Percentiles rank a stretch among this genome's conserved stretches.
These are phyloP conservation scores for Germaria angustata DNA, from an alignment of 2,888 invertebrate genomes.

Conservation along the genomic window DNA sequence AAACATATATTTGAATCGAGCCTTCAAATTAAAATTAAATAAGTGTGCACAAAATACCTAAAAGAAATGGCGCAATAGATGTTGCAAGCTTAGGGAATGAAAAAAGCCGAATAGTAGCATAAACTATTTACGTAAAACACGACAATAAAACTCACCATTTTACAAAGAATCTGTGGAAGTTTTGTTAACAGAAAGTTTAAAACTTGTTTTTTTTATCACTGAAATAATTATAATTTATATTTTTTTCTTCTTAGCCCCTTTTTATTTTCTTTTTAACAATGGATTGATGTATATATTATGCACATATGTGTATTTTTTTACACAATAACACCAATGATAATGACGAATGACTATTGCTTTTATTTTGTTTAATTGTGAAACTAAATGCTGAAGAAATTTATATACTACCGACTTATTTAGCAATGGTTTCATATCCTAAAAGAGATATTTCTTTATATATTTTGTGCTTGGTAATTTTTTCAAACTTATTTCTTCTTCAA, in stretches of 20 bases:
- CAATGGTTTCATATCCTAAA: background rate
- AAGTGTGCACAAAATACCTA: too few species aligned
- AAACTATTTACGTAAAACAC: constrained; percentile 52
- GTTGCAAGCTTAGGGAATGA: background rate
- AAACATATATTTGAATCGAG: too few species aligned
- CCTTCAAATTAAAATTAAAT: too few species aligned
- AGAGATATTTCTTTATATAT: background rate
- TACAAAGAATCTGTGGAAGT: background rate
- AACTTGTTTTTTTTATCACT: constrained; percentile 29
- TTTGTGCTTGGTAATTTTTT: background rate
- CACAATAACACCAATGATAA: background rate
- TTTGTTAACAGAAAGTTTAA: background rate
- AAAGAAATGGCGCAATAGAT: constrained; percentile 24
- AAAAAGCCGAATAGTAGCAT: background rate
- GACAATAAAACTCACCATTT: constrained; percentile 48
- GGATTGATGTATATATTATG: too few species aligned
- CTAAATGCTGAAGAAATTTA: background rate
- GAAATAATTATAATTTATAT: background rate
- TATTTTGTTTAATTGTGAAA: constrained; percentile 11
- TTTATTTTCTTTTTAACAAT: constrained; percentile 16
- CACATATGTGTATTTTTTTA: constrained; percentile 10
- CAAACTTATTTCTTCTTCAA: background rate
- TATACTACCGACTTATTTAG: background rate
- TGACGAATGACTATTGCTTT: constrained; percentile 50
- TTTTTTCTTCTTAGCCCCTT: background rate